Percentiles rank a stretch among this genome's conserved stretches.
Evolutionary conservation across 1,140 invertebrate species (phyloP).

Genomic region (Xylocopa sonorina): DNA sequence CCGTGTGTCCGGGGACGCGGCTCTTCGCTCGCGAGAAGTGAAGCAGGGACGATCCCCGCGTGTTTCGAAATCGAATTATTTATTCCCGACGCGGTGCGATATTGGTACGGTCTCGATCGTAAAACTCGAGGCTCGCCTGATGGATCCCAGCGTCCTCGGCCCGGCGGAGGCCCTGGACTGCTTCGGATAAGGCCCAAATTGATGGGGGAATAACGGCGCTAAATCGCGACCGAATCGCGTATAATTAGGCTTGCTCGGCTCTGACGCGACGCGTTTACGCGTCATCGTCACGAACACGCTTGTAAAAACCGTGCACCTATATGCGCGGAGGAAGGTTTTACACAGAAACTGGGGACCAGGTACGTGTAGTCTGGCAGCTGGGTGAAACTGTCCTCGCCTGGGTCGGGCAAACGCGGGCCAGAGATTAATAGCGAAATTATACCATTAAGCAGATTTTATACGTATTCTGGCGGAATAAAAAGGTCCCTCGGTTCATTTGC

Average conservation of each 20-base stretch:
- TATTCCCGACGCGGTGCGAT: conserved; percentile 58
- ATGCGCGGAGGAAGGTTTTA: conserved; percentile 11
- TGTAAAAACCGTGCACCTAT: conserved; percentile 20
- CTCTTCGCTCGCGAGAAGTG: background rate
- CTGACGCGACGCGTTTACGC: background rate
- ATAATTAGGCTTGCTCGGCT: conserved; percentile 58
- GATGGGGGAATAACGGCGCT: conserved; percentile 66
- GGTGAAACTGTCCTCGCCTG: conserved; percentile 28
- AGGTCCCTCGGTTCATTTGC: conserved; percentile 69
- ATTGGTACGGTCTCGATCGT: conserved; percentile 65
- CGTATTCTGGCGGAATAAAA: conserved; percentile 64
- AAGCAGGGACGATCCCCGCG: conserved; percentile 19
- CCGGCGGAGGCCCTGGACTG: conserved; percentile 44
- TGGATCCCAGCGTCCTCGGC: conserved; percentile 60
- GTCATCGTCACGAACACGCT: conserved; percentile 15
- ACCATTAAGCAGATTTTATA: conserved; percentile 70
- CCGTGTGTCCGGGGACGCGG: background rate
- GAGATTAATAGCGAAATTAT: conserved; percentile 79
- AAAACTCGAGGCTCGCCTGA: conserved; percentile 62
- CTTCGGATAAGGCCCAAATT: conserved; percentile 68
- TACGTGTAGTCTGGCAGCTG: background rate
- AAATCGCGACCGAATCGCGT: conserved; percentile 66
- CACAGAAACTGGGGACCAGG: background rate
- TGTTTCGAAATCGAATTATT: conserved; percentile 68
- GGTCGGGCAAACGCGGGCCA: conserved; percentile 57